These are phyloP conservation scores for Parazoanthus swiftii DNA, from an alignment of 92 coral and sea anemone genomes.

Conservation along the genomic window DNA sequence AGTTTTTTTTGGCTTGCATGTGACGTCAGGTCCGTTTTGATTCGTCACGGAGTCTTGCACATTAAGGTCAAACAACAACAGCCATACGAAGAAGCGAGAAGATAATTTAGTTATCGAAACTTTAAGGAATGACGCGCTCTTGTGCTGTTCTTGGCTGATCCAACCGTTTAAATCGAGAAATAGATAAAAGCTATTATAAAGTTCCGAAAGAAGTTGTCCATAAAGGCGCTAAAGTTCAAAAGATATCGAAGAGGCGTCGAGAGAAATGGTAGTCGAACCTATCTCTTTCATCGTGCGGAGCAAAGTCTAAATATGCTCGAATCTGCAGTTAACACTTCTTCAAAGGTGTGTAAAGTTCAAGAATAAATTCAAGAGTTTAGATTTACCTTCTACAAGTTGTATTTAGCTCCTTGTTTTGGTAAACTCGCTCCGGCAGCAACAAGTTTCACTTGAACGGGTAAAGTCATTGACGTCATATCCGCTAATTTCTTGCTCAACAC, in stretches of 20 bases:
- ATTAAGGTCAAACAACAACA: constrained; percentile 1
- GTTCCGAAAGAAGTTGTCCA: constrained; percentile 33
- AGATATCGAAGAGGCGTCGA: constrained; percentile 16
- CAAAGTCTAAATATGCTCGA: neutral
- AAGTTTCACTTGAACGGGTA: too few species aligned
- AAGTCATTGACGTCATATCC: too few species aligned
- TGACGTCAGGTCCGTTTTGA: constrained; percentile 21
- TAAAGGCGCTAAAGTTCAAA: constrained; percentile 15
- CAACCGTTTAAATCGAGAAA: constrained; percentile 46
- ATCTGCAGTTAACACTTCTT: neutral
- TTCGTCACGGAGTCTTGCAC: constrained; percentile 4
- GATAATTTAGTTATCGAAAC: neutral
- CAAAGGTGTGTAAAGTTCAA: constrained; percentile 14
- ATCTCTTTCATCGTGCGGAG: neutral
- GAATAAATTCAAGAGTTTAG: neutral
- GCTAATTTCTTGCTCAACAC: too few species aligned
- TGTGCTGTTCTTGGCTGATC: constrained; percentile 47
- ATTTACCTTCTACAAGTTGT: neutral
- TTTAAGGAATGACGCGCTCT: constrained; percentile 20
- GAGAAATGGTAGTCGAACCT: constrained; percentile 16
- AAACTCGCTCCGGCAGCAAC: too few species aligned
- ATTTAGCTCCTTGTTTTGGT: too few species aligned
- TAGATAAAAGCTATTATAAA: constrained; percentile 36
- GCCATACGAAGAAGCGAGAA: neutral
- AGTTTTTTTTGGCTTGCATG: too few species aligned